phyloP scores from a whole-genome alignment of 2,113 vertebrate species.

The Cairina moschata region DNA sequence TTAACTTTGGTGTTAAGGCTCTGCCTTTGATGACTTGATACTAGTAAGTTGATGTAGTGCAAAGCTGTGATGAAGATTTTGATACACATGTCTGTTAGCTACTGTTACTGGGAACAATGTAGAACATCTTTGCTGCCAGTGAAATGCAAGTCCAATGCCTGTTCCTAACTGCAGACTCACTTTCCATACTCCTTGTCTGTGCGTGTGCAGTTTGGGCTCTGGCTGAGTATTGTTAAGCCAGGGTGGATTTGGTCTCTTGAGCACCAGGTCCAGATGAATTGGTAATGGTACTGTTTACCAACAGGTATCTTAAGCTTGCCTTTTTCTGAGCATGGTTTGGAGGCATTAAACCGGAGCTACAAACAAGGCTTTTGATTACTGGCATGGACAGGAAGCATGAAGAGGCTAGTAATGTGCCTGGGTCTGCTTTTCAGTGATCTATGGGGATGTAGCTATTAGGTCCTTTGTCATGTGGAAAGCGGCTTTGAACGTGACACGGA shows the following conservation, averaged over 20 bases:
- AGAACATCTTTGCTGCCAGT: background rate
- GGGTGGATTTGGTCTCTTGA: background rate
- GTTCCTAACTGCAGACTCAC: background rate
- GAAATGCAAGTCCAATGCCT: background rate
- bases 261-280: background rate
- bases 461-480: background rate
- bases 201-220: background rate
- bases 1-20: background rate
- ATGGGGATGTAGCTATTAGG: accelerated
- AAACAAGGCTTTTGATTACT: background rate
- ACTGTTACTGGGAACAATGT: background rate
- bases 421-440: background rate
- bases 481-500: background rate
- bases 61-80: background rate
- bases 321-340: background rate
- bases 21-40: background rate
- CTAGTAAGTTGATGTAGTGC: background rate
- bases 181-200: background rate
- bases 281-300: accelerated
- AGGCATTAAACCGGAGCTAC: background rate
- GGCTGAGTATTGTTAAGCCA: background rate
- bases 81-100: background rate
- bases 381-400: background rate
- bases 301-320: background rate
- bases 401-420: background rate